Percentiles rank a stretch among this genome's conserved stretches.
These are phyloP conservation scores for Acronicta leporina DNA, from an alignment of 2,888 invertebrate genomes.

Conservation along the genomic window DNA sequence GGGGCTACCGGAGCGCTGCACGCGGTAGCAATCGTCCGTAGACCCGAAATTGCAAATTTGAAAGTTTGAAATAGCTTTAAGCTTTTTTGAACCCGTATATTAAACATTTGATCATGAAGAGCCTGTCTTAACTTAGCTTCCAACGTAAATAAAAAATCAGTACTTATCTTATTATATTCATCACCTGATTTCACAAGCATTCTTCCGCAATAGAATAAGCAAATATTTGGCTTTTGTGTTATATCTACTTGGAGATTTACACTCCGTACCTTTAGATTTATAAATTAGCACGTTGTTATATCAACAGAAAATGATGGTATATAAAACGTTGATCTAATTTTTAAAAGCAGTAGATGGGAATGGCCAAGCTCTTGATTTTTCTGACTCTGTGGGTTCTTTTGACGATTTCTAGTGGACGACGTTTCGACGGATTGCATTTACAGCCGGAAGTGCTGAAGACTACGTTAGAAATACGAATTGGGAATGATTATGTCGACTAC, in stretches of 20 bases:
- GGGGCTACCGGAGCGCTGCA: too few species aligned
- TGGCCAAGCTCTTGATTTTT: slow-evolving; percentile 67
- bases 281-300: slow-evolving; percentile 43
- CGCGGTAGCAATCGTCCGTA: too few species aligned
- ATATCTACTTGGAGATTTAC: slow-evolving; percentile 20
- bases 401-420: slow-evolving; percentile 52
- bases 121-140: too few species aligned
- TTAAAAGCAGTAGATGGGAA: slow-evolving; percentile 51
- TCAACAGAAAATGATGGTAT: slow-evolving; percentile 28
- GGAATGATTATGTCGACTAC: slow-evolving; percentile 78
- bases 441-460: slow-evolving; percentile 75
- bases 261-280: slow-evolving; percentile 10
- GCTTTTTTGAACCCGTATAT: too few species aligned
- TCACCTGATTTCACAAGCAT: slow-evolving; percentile 23
- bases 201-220: slow-evolving; percentile 13
- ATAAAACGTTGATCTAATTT: slow-evolving; percentile 50
- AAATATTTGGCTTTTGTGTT: slow-evolving; percentile 44
- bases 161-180: not conserved
- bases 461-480: slow-evolving; percentile 60
- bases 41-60: too few species aligned
- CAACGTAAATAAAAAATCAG: too few species aligned
- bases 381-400: slow-evolving; percentile 61
- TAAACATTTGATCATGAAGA: too few species aligned
- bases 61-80: too few species aligned
- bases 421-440: slow-evolving; percentile 68